Evolutionary conservation across 1,140 invertebrate species (phyloP).

Genomic region (Drosophila cardini): DNA sequence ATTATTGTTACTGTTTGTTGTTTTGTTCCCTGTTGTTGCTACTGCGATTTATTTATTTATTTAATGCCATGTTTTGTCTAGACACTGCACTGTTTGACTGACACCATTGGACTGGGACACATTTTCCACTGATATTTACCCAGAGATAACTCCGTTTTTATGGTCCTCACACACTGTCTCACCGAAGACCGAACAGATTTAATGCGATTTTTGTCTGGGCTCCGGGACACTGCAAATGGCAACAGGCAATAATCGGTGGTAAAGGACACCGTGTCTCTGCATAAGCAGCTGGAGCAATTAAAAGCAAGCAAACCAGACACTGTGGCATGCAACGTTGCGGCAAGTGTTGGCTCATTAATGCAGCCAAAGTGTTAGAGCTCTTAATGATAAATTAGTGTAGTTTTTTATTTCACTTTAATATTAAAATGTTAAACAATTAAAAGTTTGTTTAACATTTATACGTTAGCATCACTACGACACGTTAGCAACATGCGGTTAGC

Average conservation of each 20-base stretch:
- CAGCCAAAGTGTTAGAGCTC: constrained; percentile 45
- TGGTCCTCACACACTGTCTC: constrained; percentile 61
- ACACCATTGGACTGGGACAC: constrained; percentile 26
- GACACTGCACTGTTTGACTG: constrained; percentile 61
- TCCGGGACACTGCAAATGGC: constrained; percentile 17
- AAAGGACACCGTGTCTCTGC: constrained; percentile 58
- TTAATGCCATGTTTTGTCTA: constrained; percentile 82
- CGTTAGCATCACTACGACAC: not conserved
- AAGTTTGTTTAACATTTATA: not conserved
- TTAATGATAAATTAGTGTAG: constrained; percentile 12
- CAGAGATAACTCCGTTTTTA: constrained; percentile 77
- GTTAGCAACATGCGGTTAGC: not conserved
- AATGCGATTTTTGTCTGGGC: constrained; percentile 70
- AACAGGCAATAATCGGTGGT: constrained; percentile 7
- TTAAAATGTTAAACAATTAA: constrained; percentile 5
- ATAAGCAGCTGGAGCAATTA: constrained; percentile 75
- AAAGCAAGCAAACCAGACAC: constrained; percentile 68
- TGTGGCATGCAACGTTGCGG: constrained; percentile 1
- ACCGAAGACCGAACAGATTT: constrained; percentile 52
- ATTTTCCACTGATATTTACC: constrained; percentile 60
- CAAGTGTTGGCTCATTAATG: constrained; percentile 66
- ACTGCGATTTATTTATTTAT: constrained; percentile 77
- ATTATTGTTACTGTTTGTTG: constrained; percentile 24
- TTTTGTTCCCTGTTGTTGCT: constrained; percentile 14
- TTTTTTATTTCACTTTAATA: not conserved